Evolutionary conservation across 1,140 invertebrate species (phyloP), one percentile per base, ranked within the genome.

Genomic region (Drosophila nannoptera): DNA sequence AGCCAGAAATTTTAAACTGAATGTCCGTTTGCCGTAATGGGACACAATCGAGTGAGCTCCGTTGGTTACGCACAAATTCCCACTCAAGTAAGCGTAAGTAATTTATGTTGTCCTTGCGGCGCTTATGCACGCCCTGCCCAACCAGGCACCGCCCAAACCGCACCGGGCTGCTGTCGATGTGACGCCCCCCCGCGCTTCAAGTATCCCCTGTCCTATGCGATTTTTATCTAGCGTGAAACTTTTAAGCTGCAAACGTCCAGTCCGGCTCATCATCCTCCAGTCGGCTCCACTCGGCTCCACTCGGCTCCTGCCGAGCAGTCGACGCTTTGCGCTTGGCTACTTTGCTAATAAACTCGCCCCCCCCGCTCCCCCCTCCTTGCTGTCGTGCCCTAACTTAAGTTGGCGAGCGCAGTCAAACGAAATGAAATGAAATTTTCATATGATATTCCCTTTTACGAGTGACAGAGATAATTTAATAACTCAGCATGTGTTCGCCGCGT

Each of bases 51-150:
- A 87, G 78, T 86, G 80, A 84, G 81, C 76, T 80, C 78, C 77
- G 76, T 88, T 78, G 77, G 86, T 82, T 88, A 88, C 86, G 86
- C 86, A 88, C 86, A 88, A 86, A 88, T 88, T 88, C 86, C 86
- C 81, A 80, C 86, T 87, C 86, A 88, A 88, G 86, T 88, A 87
- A 88, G 86, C 87, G 81, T 88, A 88, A 88, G 81, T 88, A 88
- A 88, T 88, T 88, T 88, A 88, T 88, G 84, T 87, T 78, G 76
- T 87, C 83, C 83, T 87, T 87, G 75, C 83, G 78, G 75, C 78
- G 72, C 80, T 83, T 80, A 74, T 73, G 35, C 74, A 74, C 33
- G 7, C 35, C 48, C 56, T 7, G 29, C 43, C 11, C 29, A 11
- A 4, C 29, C 14, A 36, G 22, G 12, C 36, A 33, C 6, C 35